Percentiles rank a stretch among this genome's conserved stretches.
phyloP scores from a whole-genome alignment of 2,888 invertebrate species.

The Stegana nigrithorax region DNA sequence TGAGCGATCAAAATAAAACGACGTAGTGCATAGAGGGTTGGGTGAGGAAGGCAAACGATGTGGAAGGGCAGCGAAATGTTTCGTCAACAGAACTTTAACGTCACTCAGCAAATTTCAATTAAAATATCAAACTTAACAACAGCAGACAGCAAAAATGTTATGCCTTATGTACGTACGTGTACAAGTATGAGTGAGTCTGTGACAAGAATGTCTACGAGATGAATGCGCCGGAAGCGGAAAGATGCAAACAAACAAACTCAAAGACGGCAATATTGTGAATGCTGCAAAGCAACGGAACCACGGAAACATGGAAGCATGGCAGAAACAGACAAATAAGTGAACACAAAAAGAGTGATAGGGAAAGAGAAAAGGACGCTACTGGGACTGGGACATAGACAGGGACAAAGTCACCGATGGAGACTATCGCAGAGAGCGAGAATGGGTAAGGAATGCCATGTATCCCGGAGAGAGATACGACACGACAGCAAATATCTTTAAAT shows the following conservation, averaged over 20 bases:
- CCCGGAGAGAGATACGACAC: background rate
- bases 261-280: background rate
- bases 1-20: background rate
- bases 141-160: background rate
- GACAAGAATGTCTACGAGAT: background rate
- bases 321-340: too few relatives aligned
- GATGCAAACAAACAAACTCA: background rate
- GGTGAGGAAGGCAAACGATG: background rate
- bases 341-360: too few relatives aligned
- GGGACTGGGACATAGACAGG: too few relatives aligned
- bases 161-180: background rate
- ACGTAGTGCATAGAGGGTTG: background rate
- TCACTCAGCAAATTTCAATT: constrained; percentile 48
- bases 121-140: constrained; percentile 29
- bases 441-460: too few relatives aligned
- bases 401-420: too few relatives aligned
- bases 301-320: background rate
- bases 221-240: background rate
- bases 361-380: too few relatives aligned
- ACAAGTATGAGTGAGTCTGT: background rate
- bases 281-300: background rate
- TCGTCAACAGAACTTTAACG: too few relatives aligned
- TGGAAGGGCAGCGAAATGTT: constrained; percentile 19
- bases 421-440: too few relatives aligned
- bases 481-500: constrained; percentile 53